Evolutionary conservation across 2,888 invertebrate genomes (phyloP).

Genomic region (Limnephilus rhombicus): DNA sequence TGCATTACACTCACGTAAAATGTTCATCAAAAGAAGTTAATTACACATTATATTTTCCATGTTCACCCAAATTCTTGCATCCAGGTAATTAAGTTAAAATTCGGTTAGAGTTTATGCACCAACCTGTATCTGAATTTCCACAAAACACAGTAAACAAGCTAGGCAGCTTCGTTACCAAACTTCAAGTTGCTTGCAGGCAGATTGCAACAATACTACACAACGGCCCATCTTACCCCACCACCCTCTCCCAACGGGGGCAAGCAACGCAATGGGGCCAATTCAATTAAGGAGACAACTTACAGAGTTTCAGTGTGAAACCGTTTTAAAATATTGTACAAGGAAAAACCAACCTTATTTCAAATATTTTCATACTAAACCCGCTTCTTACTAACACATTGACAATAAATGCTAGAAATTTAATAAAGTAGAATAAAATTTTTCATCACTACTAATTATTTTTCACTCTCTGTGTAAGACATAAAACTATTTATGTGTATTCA

Average conservation of each 20-base stretch:
- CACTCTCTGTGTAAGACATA: too few species aligned
- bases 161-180: slow-evolving; percentile 12
- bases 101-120: neutral
- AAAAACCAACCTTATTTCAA: neutral
- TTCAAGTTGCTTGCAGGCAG: slow-evolving; percentile 49
- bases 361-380: too few species aligned
- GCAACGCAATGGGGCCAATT: neutral
- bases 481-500: neutral
- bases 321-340: neutral
- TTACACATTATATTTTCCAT: neutral
- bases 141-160: slow-evolving; percentile 39
- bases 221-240: slow-evolving; percentile 56
- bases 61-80: neutral
- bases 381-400: too few species aligned
- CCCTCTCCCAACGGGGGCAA: neutral
- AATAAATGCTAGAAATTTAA: too few species aligned
- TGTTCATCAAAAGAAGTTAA: neutral
- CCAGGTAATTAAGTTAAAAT: neutral
- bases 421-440: too few species aligned
- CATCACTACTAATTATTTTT: too few species aligned
- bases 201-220: slow-evolving; percentile 57
- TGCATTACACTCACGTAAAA: too few species aligned
- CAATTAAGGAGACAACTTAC: neutral
- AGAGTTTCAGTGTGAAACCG: neutral
- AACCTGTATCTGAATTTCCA: slow-evolving; percentile 25